phyloP scores from a whole-genome alignment of 1,140 invertebrate genomes.

The Capitella teleta region DNA sequence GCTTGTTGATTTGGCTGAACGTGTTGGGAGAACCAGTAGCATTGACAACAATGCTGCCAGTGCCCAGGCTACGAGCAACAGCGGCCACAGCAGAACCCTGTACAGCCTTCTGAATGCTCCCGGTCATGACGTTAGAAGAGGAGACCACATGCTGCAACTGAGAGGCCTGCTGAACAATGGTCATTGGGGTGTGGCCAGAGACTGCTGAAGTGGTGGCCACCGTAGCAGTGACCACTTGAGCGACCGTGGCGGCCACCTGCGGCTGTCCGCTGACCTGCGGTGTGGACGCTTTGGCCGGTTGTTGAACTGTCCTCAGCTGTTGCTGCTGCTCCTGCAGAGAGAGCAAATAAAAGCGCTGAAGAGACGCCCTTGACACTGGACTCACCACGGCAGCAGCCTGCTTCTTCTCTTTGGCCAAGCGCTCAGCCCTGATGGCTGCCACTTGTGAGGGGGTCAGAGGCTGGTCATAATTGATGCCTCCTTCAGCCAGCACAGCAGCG shows the following conservation, averaged over 20 bases:
- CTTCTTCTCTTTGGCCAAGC: constrained; percentile 68
- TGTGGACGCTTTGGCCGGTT: no score
- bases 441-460: constrained; percentile 74
- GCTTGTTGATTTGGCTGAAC: no score
- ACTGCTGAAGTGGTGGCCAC: neutral
- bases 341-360: constrained; percentile 5
- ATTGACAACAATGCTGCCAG: no score
- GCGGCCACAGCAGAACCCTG: neutral
- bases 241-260: neutral
- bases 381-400: constrained; percentile 29
- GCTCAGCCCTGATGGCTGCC: constrained; percentile 68
- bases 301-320: constrained; percentile 24
- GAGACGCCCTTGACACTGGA: neutral
- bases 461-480: constrained; percentile 72
- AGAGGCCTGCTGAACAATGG: neutral
- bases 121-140: neutral
- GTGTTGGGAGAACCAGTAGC: no score
- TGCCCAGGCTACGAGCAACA: neutral
- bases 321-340: constrained; percentile 17
- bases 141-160: neutral
- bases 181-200: neutral
- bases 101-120: neutral
- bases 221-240: neutral
- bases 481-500: constrained; percentile 65
- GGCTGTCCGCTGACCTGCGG: neutral